These are phyloP conservation scores for Rhopilema esculentum DNA, from an alignment of 30 jellyfish, hydroid and myxozoan species.

Conservation along the genomic window DNA sequence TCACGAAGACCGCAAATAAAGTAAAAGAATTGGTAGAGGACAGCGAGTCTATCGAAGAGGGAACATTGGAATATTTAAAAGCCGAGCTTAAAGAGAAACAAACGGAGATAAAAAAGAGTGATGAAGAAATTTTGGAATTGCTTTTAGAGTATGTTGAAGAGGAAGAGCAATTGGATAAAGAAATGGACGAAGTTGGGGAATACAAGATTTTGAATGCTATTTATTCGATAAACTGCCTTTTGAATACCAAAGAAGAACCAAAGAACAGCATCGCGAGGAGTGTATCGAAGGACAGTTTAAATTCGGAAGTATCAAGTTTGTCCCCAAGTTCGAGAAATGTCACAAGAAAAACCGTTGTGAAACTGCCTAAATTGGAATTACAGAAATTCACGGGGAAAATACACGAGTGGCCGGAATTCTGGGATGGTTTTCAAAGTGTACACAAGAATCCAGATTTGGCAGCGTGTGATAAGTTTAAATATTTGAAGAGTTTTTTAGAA, in stretches of 20 bases:
- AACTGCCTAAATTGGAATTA: slow-evolving; percentile 32
- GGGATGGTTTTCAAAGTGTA: slow-evolving; percentile 57
- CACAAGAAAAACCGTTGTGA: slow-evolving; percentile 17
- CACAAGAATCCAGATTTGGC: slow-evolving; percentile 48
- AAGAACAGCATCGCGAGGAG: not conserved
- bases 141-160: slow-evolving; percentile 7
- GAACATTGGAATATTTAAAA: slow-evolving; percentile 2
- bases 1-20: slow-evolving; percentile 15
- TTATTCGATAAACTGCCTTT: not conserved
- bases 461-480: slow-evolving; percentile 37
- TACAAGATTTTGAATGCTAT: slow-evolving; percentile 9
- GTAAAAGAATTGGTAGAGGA: slow-evolving; percentile 34
- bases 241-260: slow-evolving; percentile 16
- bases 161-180: slow-evolving; percentile 2
- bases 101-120: slow-evolving; percentile 17
- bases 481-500: slow-evolving; percentile 26
- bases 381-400: slow-evolving; percentile 41
- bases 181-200: slow-evolving; percentile 13
- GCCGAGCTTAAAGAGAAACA: slow-evolving; percentile 22
- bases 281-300: slow-evolving; percentile 10
- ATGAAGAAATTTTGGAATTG: slow-evolving; percentile 12
- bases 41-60: slow-evolving; percentile 8
- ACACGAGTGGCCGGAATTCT: slow-evolving; percentile 46
- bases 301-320: not conserved
- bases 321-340: slow-evolving; percentile 8